Base-by-base conservation (phyloP, 2,888 invertebrate species). In the Drosophila paracracens region DNA sequence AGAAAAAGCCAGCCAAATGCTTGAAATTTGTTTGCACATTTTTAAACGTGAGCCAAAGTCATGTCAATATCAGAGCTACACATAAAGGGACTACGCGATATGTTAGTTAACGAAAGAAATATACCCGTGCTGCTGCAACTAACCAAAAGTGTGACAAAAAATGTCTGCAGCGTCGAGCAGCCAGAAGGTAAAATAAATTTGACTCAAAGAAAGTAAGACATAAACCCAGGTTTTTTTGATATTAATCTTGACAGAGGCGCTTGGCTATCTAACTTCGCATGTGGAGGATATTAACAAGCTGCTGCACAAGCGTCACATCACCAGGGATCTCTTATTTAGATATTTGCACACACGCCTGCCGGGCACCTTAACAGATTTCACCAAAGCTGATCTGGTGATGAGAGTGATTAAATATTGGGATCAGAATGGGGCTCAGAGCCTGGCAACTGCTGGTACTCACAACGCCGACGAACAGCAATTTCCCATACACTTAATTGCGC, bases 271-370 rank as follows among this genome's bases (percentile, higher is more conserved):
- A 40, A 88, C 94, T 4, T 93, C 93, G 33, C 94, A 95, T 81
- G 93, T 94, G 2, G 91, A 93, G 2, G 93, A 94, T 70, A 90
- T 92, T 10, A 81, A 93, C 46, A 93, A 94, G 31, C 90, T 95
- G 21, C 88, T 95, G 6, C 94, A 93, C 63, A 93, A 95, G 70
- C 94, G 94, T 71, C 89, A 91, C 27, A 91, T 95, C 2, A 95
- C 94, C 0, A 94, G 93, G 81, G 94, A 95, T 43, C 81, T 94
- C 27, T 83, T 95, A 5, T 94, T 94, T 68, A 92, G 93, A 60
- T 95, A 95, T 81, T 86, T 95, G 21, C 94, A 94, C 74, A 89
- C 91, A 2, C 94, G 94, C 51, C 91, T 94, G 61, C 91, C 95
- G 1, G 76, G 93, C 5, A 91, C 94, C 8, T 88, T 88, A 1